Base-by-base conservation (phyloP, 1,140 invertebrate species). In the Pogonus chalceus region DNA sequence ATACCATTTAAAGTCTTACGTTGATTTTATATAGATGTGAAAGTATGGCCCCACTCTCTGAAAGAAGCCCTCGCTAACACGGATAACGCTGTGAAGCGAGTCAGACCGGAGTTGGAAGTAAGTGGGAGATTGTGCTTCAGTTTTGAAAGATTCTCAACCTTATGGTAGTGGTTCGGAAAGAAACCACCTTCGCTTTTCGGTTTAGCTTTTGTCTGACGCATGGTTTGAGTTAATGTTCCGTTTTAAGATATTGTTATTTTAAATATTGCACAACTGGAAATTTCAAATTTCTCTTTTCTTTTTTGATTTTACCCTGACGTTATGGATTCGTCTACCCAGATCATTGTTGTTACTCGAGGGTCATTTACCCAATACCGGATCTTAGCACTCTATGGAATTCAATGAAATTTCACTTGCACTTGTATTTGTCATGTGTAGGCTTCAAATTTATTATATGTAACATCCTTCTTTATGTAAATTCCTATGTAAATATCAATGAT, bases 21-120 rank as follows among this genome's bases (percentile, higher is more conserved):
- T 65, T 65, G 64, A 59, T 67, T 67, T 65, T 67, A 67, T 67
- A 67, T 62, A 50, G 62, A 60, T 60, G 65, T 66, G 65, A 67
- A 67, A 67, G 65, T 67, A 43, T 61, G 55, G 56, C 47, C 58
- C 65, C 65, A 58, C 65, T 62, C 61, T 65, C 58, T 57, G 35
- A 43, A 18, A 21, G 31, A 48, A 16, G 26, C 37, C 49, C 52
- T 43, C 37, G 18, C 37, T 43, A 43, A 43, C 37, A 43, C 37
- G 37, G 37, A 43, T 43, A n/a, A 4, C 18, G 37, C 4, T 31
- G 26, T 31, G 4, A 31, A 31, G 7, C 18, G 18, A n/a, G n/a
- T n/a, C 9, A 3, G 37, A 9, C 37, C 37, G 18, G 37, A 12
- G 37, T 16, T 3, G 37, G 37, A 12, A 9, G 4, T 16, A 10